phyloP scores from a whole-genome alignment of 2,797 vertebrate genomes.

The Notoglanidium macrostoma region DNA sequence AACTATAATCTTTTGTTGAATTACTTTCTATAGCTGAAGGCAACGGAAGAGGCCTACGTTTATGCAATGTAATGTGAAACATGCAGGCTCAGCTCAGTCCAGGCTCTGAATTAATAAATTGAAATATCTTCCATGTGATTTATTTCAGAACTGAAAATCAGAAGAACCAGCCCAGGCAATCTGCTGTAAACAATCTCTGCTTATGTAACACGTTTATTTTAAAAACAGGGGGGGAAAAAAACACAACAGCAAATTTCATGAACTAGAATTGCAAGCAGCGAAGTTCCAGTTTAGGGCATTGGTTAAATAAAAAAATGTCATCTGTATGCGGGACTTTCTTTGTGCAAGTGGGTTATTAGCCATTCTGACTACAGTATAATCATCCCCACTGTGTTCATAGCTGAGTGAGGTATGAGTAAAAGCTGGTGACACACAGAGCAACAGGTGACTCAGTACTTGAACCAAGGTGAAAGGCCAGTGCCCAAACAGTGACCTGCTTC shows the following conservation, averaged over 20 bases:
- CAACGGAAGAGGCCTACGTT: neutral
- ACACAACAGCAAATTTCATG: neutral
- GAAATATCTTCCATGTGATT: slow-evolving; percentile 27
- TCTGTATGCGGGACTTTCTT: neutral
- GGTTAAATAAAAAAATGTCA: neutral
- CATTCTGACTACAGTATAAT: slow-evolving; percentile 47
- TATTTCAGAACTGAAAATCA: slow-evolving; percentile 34
- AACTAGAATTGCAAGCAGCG: neutral
- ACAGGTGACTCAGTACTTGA: slow-evolving; percentile 69
- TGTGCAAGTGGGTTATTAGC: neutral
- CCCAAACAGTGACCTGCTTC: slow-evolving; percentile 34
- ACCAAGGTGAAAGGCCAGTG: slow-evolving; percentile 56
- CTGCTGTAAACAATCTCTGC: slow-evolving; percentile 15
- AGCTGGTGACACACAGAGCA: slow-evolving; percentile 60
- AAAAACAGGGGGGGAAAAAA: neutral
- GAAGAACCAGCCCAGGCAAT: slow-evolving; percentile 22
- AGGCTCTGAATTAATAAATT: slow-evolving; percentile 34
- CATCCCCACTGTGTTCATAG: slow-evolving; percentile 60
- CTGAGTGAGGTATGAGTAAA: slow-evolving; percentile 60
- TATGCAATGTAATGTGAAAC: slow-evolving; percentile 27
- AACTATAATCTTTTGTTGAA: slow-evolving; percentile 17
- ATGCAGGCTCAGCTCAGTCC: slow-evolving; percentile 21
- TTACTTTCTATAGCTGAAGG: slow-evolving; percentile 1
- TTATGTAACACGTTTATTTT: slow-evolving; percentile 13
- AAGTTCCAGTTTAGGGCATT: neutral